Evolutionary conservation across 1,140 invertebrate genomes (phyloP).

Genomic region (Tigriopus japonicus): DNA sequence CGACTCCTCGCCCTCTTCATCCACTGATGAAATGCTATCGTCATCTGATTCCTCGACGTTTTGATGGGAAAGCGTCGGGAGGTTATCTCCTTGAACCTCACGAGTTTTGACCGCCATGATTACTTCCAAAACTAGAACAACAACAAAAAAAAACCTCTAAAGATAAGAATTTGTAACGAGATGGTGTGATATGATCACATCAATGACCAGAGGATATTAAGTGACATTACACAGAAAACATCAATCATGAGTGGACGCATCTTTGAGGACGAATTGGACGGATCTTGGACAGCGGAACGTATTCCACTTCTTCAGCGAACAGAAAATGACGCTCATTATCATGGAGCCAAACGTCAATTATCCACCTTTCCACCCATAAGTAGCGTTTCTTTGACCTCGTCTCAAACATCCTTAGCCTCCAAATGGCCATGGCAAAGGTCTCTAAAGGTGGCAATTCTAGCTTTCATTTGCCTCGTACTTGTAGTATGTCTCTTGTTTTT

Average conservation of each 20-base stretch:
- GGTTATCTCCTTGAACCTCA: no score
- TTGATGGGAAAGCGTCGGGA: neutral
- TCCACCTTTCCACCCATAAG: neutral
- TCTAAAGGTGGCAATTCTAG: conserved; percentile 15
- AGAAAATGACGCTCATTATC: neutral
- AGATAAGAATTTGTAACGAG: no score
- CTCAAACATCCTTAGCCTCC: neutral
- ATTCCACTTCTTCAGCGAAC: neutral
- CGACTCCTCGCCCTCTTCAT: conserved; percentile 15
- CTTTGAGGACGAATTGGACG: neutral
- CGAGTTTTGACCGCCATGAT: no score
- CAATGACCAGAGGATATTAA: no score
- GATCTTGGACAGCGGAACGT: neutral
- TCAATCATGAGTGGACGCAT: no score
- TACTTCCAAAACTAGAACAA: no score
- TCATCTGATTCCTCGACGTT: neutral
- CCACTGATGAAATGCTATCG: neutral
- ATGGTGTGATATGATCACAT: no score
- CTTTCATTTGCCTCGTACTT: conserved; percentile 10
- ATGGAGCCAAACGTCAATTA: neutral
- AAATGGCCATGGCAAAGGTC: conserved; percentile 12
- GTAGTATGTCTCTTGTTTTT: conserved; percentile 4
- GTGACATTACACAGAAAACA: no score
- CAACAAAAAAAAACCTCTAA: no score
- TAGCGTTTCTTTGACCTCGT: neutral